Percentiles rank a stretch among this genome's conserved stretches.
These are phyloP conservation scores for Hermaeophaga mercurialis DNA, from an alignment of 2,888 invertebrate species.

Conservation along the genomic window DNA sequence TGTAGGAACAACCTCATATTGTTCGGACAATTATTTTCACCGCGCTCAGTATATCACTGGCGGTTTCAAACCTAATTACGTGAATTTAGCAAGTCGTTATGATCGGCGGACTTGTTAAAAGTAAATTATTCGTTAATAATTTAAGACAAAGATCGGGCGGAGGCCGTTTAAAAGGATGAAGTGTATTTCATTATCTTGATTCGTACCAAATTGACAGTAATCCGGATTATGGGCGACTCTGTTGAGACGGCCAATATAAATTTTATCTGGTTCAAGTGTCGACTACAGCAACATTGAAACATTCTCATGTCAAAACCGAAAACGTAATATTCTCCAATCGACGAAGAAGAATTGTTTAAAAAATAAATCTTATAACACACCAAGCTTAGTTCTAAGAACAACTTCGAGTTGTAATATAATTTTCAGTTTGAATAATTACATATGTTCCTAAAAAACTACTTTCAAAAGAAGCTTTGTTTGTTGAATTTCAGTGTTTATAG, in stretches of 20 bases:
- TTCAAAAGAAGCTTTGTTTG: too few relatives aligned
- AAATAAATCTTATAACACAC: too few relatives aligned
- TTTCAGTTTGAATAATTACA: too few relatives aligned
- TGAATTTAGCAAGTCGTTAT: conserved; percentile 24
- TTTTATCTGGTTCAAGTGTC: conserved; percentile 14
- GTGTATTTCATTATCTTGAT: conserved; percentile 28
- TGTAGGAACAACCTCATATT: conserved; percentile 1
- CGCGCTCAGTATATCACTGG: conserved; percentile 17
- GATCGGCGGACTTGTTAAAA: conserved; percentile 30
- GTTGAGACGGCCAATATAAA: conserved; percentile 18
- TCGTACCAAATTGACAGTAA: conserved; percentile 31
- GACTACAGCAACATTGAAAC: neutral
- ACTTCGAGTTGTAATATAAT: too few relatives aligned
- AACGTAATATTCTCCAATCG: too few relatives aligned
- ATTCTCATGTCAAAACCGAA: neutral
- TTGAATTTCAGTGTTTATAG: too few relatives aligned
- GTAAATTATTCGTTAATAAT: conserved; percentile 33
- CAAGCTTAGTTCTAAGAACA: too few relatives aligned
- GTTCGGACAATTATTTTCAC: neutral
- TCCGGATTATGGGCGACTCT: conserved; percentile 33
- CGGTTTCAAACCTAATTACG: conserved; percentile 21
- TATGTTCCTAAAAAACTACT: too few relatives aligned
- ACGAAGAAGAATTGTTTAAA: too few relatives aligned
- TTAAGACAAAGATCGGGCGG: conserved; percentile 32
- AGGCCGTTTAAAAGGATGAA: conserved; percentile 30